Evolutionary conservation across 1,140 invertebrate species (phyloP), one percentile per base, ranked within the genome.

Genomic region (Dreissena polymorpha): DNA sequence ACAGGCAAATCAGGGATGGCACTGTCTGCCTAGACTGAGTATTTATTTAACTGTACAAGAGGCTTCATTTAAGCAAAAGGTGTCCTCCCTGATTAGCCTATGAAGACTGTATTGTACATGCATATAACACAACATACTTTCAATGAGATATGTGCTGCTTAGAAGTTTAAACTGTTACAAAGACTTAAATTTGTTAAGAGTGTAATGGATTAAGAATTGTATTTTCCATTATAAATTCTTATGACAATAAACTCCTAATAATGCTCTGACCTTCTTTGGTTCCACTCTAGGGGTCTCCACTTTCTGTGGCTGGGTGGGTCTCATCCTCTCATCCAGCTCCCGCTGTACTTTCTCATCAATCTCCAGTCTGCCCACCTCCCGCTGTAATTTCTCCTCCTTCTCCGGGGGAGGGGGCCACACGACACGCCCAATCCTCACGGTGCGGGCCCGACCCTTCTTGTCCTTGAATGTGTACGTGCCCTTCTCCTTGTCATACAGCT

Each of bases 351-450:
- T 82, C 63, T 92, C 91, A 78, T 91, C 89, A 78, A 92, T 92
- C 63, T 90, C 89, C 60, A 92, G 77, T 50, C 89, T 87, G n/a
- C 91, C 91, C 0, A 92, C 90, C 63, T 90, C 78, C 53, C 76
- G 50, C 55, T 84, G 72, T 12, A 88, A 51, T 74, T 87, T 84
- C 72, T 87, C 80, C 27, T 88, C 84, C 51, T 85, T 83, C 16
- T 85, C 68, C 2, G 85, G 75, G 2, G 96, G 97, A 21, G 98
- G 98, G 49, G 98, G 98, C 97, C 98, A 99, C 73, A 97, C 94
- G 96, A 98, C 98, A 94, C 98, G 98, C 13, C 98, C 98, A 71
- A 99, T 98, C 65, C 98, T 94, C 10, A 99, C 97, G 0, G 98
- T 99, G 90, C 98, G 98, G 0, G 98, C 98, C 65, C 98, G 93